phyloP scores from a whole-genome alignment of 2,113 vertebrate genomes.

The cat (Felis catus) region DNA sequence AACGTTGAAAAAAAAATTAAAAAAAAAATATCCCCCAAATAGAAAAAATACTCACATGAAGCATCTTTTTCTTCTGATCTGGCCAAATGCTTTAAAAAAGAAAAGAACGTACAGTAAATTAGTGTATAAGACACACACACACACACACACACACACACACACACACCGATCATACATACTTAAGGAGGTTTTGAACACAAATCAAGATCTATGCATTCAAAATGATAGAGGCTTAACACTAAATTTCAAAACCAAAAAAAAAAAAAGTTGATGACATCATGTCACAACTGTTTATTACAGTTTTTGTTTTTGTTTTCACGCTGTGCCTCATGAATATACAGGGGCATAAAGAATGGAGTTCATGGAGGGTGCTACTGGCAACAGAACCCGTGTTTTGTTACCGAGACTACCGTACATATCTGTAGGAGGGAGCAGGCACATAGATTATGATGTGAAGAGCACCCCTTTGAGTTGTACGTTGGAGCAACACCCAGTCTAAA shows the following conservation, averaged over 20 bases:
- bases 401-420: background rate
- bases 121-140: background rate
- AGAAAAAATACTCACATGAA: constrained; percentile 42
- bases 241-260: background rate
- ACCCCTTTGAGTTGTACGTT: background rate
- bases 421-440: background rate
- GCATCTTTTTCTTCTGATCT: constrained; percentile 26
- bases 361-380: background rate
- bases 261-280: background rate
- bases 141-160: background rate
- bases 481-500: background rate
- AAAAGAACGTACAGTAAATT: constrained; percentile 50
- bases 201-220: background rate
- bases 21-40: constrained; percentile 64
- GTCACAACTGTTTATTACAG: background rate
- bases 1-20: no score
- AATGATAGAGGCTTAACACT: background rate
- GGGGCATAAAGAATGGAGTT: background rate
- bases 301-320: background rate
- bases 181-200: background rate
- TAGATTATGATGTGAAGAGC: background rate
- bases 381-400: background rate
- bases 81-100: constrained; percentile 44
- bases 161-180: background rate
- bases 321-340: background rate